phyloP scores from a whole-genome alignment of 2,888 invertebrate genomes.

The Drosophila cognata region DNA sequence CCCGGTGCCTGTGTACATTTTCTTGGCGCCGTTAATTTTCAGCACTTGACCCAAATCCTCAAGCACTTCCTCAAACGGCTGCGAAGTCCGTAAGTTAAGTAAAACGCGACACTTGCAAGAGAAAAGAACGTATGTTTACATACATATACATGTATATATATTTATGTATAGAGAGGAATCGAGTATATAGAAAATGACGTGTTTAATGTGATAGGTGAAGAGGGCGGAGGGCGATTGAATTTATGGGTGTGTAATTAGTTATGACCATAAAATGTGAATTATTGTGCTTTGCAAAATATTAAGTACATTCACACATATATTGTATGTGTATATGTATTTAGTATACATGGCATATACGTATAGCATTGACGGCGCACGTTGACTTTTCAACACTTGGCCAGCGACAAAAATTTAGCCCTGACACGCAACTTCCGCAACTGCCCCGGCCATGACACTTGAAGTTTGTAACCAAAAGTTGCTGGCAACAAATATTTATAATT shows the following conservation, averaged over 20 bases:
- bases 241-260: slow-evolving; percentile 68
- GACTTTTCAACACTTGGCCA: slow-evolving; percentile 70
- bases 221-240: slow-evolving; percentile 29
- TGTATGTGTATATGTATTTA: neutral
- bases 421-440: slow-evolving; percentile 76
- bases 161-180: neutral
- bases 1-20: slow-evolving; percentile 96
- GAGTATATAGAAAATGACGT: slow-evolving; percentile 25
- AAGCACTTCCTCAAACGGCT: slow-evolving; percentile 97
- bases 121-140: slow-evolving; percentile 1
- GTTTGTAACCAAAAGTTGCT: slow-evolving; percentile 36
- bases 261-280: slow-evolving; percentile 58
- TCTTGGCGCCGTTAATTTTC: slow-evolving; percentile 95
- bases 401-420: slow-evolving; percentile 65
- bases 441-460: slow-evolving; percentile 39
- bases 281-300: slow-evolving; percentile 30
- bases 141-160: neutral
- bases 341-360: neutral
- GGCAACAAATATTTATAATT: slow-evolving; percentile 72
- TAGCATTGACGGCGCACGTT: slow-evolving; percentile 41
- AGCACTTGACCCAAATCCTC: slow-evolving; percentile 96
- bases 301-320: slow-evolving; percentile 1
- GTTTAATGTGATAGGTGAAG: slow-evolving; percentile 28
- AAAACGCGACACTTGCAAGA: slow-evolving; percentile 92
- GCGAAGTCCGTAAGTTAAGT: slow-evolving; percentile 95